These are phyloP conservation scores for Tiliqua scincoides DNA, from an alignment of 2,113 vertebrate species.

Conservation along the genomic window DNA sequence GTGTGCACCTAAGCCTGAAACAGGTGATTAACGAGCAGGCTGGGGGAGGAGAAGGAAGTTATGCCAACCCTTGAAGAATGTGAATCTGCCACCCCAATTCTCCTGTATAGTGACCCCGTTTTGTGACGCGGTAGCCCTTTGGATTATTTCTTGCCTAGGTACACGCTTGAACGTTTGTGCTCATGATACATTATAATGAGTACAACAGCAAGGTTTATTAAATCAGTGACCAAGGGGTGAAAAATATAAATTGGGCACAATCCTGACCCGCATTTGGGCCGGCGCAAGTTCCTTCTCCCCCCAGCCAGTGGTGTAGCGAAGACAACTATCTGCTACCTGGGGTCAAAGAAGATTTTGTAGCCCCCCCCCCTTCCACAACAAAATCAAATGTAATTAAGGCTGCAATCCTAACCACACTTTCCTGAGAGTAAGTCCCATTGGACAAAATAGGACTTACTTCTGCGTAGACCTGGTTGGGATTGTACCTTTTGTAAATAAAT, in stretches of 20 bases:
- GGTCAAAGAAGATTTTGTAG: too few species aligned
- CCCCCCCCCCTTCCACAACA: too few species aligned
- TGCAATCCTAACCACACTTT: too few species aligned
- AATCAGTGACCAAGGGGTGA: conserved; percentile 36
- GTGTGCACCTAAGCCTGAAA: not conserved
- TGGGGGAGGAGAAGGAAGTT: not conserved
- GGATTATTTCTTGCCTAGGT: not conserved
- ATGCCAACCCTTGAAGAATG: not conserved
- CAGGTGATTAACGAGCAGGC: not conserved
- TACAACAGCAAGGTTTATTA: conserved; percentile 40
- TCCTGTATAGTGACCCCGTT: not conserved
- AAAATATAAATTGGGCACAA: conserved; percentile 50
- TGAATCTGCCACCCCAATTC: not conserved
- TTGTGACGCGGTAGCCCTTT: not conserved
- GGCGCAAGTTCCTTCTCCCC: too few species aligned
- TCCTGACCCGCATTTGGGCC: too few species aligned
- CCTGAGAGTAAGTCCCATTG: too few species aligned
- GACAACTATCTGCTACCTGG: too few species aligned
- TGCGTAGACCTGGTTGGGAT: too few species aligned
- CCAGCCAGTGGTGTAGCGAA: too few species aligned
- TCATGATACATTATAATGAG: conserved; percentile 16
- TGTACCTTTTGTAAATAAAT: too few species aligned
- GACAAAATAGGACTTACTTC: too few species aligned
- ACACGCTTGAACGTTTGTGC: not conserved
- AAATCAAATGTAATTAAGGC: too few species aligned